Conservation (phyloP, 2,888 invertebrate genomes). For the Papilio gigon region DNA sequence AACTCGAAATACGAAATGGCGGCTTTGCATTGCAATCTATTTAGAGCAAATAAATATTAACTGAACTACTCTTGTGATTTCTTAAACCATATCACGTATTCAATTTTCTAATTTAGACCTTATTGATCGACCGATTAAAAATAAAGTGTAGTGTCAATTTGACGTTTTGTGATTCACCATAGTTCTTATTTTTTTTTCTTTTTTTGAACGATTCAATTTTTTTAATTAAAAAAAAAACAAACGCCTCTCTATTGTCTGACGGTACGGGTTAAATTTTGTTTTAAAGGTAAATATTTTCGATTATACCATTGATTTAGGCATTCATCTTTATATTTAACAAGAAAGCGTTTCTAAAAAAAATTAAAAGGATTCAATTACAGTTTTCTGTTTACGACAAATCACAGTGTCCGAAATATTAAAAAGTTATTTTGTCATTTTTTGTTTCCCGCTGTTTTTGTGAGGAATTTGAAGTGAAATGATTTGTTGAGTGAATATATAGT, state of each 20-base stretch:
- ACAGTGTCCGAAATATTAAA: slow-evolving; percentile 61
- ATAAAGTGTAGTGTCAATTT: slow-evolving; percentile 46
- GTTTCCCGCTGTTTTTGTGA: slow-evolving; percentile 61
- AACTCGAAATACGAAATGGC: slow-evolving; percentile 56
- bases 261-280: slow-evolving; percentile 47
- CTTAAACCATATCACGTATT: not conserved
- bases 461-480: slow-evolving; percentile 46
- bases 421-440: slow-evolving; percentile 63
- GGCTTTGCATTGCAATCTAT: slow-evolving; percentile 43
- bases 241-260: slow-evolving; percentile 64
- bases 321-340: slow-evolving; percentile 3
- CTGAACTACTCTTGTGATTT: not conserved
- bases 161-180: slow-evolving; percentile 59
- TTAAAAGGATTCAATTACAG: slow-evolving; percentile 4
- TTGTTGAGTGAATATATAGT: slow-evolving; percentile 24
- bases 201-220: slow-evolving; percentile 59
- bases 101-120: slow-evolving; percentile 40
- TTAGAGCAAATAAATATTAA: not conserved
- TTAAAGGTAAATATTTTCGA: slow-evolving; percentile 44
- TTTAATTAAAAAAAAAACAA: slow-evolving; percentile 75
- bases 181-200: slow-evolving; percentile 59
- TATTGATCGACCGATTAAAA: slow-evolving; percentile 43
- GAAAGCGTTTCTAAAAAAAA: slow-evolving; percentile 15
- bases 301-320: slow-evolving; percentile 32
- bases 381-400: slow-evolving; percentile 47